Base-by-base conservation (phyloP, 2,797 vertebrate species). In the Euthynnus affinis region DNA sequence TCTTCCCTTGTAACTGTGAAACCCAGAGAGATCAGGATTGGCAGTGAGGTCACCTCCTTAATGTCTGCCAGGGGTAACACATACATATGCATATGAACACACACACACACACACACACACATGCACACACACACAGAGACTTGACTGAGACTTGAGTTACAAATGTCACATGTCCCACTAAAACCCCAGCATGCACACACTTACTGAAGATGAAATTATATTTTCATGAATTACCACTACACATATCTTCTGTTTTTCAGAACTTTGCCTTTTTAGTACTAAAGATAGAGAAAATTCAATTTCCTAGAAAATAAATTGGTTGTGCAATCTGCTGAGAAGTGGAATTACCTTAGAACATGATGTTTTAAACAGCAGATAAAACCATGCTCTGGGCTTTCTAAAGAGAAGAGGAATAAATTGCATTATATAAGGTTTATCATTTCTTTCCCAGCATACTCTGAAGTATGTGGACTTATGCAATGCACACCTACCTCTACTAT, bases 11-110 rank as follows among this genome's bases (percentile, higher is more conserved):
- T 56, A 64, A 78, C 32, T 52, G 56, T 75, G 59, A 76, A 79
- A 81, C 72, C 71, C 61, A 74, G 23, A 69, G 74, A 74, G 83
- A 76, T 72, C 56, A 68, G 74, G 42, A 60, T 17, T 15, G 66
- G 66, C 44, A 58, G 71, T 88, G 83, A 90, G 74, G 82, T 92
- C 78, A 89, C 74, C 86, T 94, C 83, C 78, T 81, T 63, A 67
- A 61, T 63, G 75, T 53, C 81, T 80, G 85, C 64, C 87, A 88
- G 46, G 49, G 57, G 27, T 88, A 73, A 85, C 18, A 12, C 59
- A 59, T 52, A 65, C 66, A 60, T 42, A 27, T 40, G 9, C 25
- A 42, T 34, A 67, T 20, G 18, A 8, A 29, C 55, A 18, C 53
- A 17, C 20, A 46, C 25, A 25, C 69, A 23, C 70, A 25, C 37